A percentile compares a stretch with the other conserved stretches of the same genome.
These are phyloP conservation scores for Ditylenchus weischeri DNA, from an alignment of 2,888 invertebrate genomes.

Conservation along the genomic window DNA sequence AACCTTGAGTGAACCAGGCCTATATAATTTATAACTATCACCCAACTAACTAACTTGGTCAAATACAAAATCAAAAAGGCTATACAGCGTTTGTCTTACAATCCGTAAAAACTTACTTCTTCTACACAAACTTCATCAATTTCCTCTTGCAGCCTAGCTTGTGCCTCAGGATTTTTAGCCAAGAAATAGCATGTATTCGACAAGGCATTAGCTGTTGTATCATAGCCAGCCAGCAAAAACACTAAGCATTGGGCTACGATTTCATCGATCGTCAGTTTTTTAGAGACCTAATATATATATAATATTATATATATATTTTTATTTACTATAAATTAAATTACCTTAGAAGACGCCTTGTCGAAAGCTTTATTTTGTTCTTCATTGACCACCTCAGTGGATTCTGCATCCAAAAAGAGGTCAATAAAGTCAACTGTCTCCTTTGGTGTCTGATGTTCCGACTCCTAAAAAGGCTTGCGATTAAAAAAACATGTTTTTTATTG, in stretches of 20 bases:
- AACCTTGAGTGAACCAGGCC: too few species aligned
- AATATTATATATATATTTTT: too few species aligned
- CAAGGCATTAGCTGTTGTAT: slow-evolving; percentile 64
- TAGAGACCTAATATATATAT: slow-evolving; percentile 38
- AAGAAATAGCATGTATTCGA: slow-evolving; percentile 61
- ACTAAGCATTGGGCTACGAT: slow-evolving; percentile 44
- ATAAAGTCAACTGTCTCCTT: slow-evolving; percentile 44
- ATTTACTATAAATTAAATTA: slow-evolving; percentile 11
- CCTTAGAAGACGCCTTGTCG: not conserved
- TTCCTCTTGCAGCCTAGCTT: slow-evolving; percentile 51
- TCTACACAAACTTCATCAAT: slow-evolving; percentile 36
- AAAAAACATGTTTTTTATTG: too few species aligned
- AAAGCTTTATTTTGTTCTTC: slow-evolving; percentile 15
- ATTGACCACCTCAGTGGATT: slow-evolving; percentile 30
- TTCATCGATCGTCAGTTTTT: slow-evolving; percentile 43
- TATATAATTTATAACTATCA: too few species aligned
- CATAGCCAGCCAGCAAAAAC: slow-evolving; percentile 54
- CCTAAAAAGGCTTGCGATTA: not conserved
- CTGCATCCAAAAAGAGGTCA: slow-evolving; percentile 51
- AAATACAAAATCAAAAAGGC: too few species aligned
- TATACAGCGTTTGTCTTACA: too few species aligned
- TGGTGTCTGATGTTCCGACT: not conserved
- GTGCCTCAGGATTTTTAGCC: slow-evolving; percentile 60
- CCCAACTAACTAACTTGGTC: too few species aligned
- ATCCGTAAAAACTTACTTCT: slow-evolving; percentile 28